These are phyloP conservation scores for Microctonus brassicae DNA, from an alignment of 2,888 invertebrate genomes.

Conservation along the genomic window DNA sequence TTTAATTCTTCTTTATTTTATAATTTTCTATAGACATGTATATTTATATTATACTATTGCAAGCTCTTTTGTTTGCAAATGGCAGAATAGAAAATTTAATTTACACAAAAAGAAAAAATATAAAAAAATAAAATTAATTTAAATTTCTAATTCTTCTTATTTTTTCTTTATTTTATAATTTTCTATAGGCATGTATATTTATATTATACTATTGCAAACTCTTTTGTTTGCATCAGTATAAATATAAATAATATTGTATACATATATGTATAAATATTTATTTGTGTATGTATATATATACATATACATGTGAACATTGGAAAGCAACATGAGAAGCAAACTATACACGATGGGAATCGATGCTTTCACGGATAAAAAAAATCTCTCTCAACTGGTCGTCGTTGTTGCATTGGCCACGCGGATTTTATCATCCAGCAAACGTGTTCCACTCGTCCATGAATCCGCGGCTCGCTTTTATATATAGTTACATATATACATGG, in stretches of 20 bases:
- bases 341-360: constrained; percentile 17
- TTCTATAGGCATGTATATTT: no score
- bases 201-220: no score
- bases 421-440: constrained; percentile 27
- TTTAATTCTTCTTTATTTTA: neutral
- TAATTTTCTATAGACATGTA: no score
- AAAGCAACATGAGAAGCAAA: neutral
- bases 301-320: neutral
- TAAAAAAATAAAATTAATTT: neutral
- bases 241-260: neutral
- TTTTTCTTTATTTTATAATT: no score
- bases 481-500: neutral
- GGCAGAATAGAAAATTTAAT: neutral
- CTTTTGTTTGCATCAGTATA: no score
- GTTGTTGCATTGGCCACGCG: constrained; percentile 23
- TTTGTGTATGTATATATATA: neutral
- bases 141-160: neutral
- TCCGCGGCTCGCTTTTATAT: constrained; percentile 11
- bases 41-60: no score
- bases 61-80: no score
- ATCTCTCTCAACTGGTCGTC: constrained; percentile 3
- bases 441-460: constrained; percentile 14
- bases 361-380: constrained; percentile 19
- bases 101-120: neutral
- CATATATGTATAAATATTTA: neutral